A percentile compares a stretch with the other conserved stretches of the same genome.
Conservation (phyloP, 2,113 vertebrate genomes). For the Gallinago undulata region DNA sequence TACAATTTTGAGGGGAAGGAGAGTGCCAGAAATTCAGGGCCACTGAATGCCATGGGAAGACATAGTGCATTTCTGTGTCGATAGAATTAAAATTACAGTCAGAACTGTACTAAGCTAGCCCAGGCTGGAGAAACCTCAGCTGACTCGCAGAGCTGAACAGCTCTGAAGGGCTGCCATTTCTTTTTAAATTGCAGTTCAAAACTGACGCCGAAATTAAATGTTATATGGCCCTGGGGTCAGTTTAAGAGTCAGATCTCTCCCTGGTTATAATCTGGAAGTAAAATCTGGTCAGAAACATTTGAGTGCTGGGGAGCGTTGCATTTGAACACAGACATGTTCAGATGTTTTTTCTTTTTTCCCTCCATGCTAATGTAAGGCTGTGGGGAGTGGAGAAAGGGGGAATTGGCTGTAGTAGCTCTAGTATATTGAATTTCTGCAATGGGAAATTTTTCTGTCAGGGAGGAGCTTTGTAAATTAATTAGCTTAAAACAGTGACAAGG, state of each 20-base stretch:
- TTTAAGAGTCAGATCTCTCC: background rate
- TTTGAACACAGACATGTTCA: background rate
- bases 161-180: background rate
- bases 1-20: background rate
- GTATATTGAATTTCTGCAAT: background rate
- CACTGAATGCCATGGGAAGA: background rate
- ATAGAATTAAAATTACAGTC: background rate
- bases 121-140: background rate
- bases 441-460: background rate
- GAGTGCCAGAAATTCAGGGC: constrained; percentile 23
- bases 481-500: background rate
- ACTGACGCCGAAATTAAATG: background rate
- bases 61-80: background rate
- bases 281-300: background rate
- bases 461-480: background rate
- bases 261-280: background rate
- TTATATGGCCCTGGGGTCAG: background rate
- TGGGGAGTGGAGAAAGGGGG: background rate
- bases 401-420: background rate
- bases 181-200: background rate
- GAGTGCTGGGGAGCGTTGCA: background rate
- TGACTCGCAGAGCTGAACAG: background rate
- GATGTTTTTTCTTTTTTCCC: background rate
- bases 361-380: background rate
- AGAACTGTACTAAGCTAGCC: background rate